Evolutionary conservation across 2,888 invertebrate genomes (phyloP).

Genomic region (Amblyjoppa fuscipennis): DNA sequence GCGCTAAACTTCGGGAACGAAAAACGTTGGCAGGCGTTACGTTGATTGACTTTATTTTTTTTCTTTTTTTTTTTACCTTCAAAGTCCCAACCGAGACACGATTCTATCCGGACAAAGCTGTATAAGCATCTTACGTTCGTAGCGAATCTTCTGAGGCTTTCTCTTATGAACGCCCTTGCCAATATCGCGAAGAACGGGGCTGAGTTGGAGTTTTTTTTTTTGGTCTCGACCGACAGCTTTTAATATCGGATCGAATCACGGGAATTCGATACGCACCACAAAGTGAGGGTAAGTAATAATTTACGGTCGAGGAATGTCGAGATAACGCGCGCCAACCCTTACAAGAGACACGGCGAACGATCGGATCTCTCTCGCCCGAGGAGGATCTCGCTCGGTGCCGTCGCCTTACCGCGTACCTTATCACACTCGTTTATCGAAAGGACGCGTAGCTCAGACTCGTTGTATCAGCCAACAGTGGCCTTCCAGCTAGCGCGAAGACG

Average conservation of each 20-base stretch:
- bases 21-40: constrained; percentile 15
- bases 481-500: constrained; percentile 28
- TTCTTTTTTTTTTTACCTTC: background rate
- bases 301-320: background rate
- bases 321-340: background rate
- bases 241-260: background rate
- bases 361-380: constrained; percentile 13
- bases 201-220: background rate
- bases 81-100: background rate
- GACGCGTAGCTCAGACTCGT: background rate
- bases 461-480: background rate
- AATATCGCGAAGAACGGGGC: constrained; percentile 6
- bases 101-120: constrained; percentile 27
- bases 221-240: background rate
- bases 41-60: constrained; percentile 9
- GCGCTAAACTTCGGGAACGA: background rate
- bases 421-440: constrained; percentile 49
- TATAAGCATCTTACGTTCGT: constrained; percentile 61
- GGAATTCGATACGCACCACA: constrained; percentile 1
- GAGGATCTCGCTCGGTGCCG: constrained; percentile 1
- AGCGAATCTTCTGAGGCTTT: constrained; percentile 64
- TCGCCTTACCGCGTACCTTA: constrained; percentile 22
- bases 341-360: constrained; percentile 9
- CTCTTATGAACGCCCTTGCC: constrained; percentile 52
- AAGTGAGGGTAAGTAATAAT: background rate